These are phyloP conservation scores for Serrognathus titanus DNA, from an alignment of 2,888 invertebrate species.

Conservation along the genomic window DNA sequence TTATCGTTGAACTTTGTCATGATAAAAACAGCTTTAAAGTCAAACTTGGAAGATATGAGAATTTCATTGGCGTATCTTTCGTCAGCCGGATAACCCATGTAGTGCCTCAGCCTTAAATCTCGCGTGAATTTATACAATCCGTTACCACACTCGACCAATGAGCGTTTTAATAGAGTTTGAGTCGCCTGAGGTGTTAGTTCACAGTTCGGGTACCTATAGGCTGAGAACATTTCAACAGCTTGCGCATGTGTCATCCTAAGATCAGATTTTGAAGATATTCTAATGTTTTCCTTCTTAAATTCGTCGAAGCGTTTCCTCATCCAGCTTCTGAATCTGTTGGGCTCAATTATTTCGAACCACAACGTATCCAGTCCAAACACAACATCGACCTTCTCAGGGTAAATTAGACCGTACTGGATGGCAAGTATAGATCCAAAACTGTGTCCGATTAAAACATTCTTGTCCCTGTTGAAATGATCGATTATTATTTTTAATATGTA, in stretches of 20 bases:
- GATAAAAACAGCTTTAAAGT: constrained; percentile 12
- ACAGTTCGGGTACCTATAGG: constrained; percentile 8
- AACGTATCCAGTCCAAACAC: constrained; percentile 43
- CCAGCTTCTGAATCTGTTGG: constrained; percentile 23
- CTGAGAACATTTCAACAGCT: constrained; percentile 8
- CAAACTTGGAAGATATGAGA: constrained; percentile 7
- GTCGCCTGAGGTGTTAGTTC: constrained; percentile 33
- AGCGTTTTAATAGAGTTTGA: constrained; percentile 36
- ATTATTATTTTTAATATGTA: constrained; percentile 14
- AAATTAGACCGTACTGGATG: constrained; percentile 33
- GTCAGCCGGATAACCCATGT: constrained; percentile 13
- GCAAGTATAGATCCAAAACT: constrained; percentile 50
- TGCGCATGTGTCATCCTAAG: constrained; percentile 6
- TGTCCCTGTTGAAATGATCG: constrained; percentile 17
- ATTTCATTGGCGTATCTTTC: constrained; percentile 12
- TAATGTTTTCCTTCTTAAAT: constrained; percentile 35
- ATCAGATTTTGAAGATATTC: background rate
- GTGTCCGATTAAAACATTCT: constrained; percentile 32
- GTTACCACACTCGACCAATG: constrained; percentile 32
- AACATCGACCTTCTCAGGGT: constrained; percentile 40
- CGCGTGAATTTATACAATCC: constrained; percentile 41
- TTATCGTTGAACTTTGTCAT: constrained; percentile 2
- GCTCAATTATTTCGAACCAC: constrained; percentile 23
- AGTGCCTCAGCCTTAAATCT: constrained; percentile 36
- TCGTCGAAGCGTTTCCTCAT: constrained; percentile 42